phyloP scores from a whole-genome alignment of 2,113 vertebrate species.

The Kryptolebias marmoratus region DNA sequence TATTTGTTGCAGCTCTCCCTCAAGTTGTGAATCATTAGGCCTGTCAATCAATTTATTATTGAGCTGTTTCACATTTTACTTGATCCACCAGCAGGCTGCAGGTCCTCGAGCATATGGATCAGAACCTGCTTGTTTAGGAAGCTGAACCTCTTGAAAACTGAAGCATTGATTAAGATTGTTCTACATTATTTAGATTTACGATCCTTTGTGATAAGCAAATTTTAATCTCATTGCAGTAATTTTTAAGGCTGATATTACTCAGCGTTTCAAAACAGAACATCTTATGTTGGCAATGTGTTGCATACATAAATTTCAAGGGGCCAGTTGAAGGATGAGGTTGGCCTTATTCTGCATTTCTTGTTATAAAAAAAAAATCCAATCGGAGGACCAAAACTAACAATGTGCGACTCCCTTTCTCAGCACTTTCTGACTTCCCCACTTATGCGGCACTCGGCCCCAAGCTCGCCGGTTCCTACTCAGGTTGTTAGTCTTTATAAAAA shows the following conservation, averaged over 20 bases:
- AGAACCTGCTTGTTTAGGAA: constrained; percentile 46
- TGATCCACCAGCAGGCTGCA: constrained; percentile 61
- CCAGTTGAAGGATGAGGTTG: constrained; percentile 5
- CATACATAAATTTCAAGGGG: neutral
- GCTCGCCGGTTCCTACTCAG: neutral
- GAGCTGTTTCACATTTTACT: constrained; percentile 69
- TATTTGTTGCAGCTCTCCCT: constrained; percentile 59
- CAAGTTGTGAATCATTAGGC: constrained; percentile 70
- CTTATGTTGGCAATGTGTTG: neutral
- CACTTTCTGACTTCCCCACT: constrained; percentile 14
- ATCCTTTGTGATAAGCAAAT: constrained; percentile 2
- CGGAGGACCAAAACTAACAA: constrained; percentile 13
- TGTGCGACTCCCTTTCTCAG: neutral
- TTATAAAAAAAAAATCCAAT: constrained; percentile 7
- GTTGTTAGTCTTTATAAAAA: constrained; percentile 16
- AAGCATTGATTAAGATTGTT: constrained; percentile 11
- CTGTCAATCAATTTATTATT: constrained; percentile 74
- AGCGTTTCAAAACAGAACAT: neutral
- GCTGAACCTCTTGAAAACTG: constrained; percentile 34
- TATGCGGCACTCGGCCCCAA: neutral
- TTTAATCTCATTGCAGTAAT: no score
- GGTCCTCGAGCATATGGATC: constrained; percentile 45
- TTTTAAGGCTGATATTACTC: neutral
- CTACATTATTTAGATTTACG: constrained; percentile 32
- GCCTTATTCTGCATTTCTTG: constrained; percentile 4